Percentiles rank a stretch among this genome's conserved stretches.
Conservation (phyloP, 1,140 invertebrate species). For the Sycobia sp. region DNA sequence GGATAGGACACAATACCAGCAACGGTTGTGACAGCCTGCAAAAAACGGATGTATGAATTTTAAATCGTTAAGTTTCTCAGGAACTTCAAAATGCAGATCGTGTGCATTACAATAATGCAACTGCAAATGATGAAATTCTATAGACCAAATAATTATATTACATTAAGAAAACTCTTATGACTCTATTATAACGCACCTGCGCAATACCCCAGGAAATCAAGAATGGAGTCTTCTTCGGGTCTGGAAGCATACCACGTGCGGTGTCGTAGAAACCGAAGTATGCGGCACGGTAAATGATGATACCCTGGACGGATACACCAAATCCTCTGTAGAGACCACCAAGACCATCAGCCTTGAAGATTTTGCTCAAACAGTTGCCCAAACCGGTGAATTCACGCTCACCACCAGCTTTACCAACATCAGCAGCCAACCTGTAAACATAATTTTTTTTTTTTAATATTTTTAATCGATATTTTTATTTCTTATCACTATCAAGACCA, state of each 20-base stretch:
- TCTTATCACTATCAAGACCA: no score
- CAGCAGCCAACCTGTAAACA: constrained; percentile 74
- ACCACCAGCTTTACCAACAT: constrained; percentile 76
- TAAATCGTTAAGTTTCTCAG: background rate
- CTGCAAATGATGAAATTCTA: no score
- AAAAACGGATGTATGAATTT: constrained; percentile 19
- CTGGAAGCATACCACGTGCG: constrained; percentile 84
- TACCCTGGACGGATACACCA: constrained; percentile 87
- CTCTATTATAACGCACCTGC: constrained; percentile 68
- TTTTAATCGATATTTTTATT: no score
- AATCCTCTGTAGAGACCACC: constrained; percentile 88
- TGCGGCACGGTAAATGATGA: constrained; percentile 85
- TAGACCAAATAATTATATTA: no score
- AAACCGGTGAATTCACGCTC: constrained; percentile 84
- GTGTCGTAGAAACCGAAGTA: constrained; percentile 96
- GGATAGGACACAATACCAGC: constrained; percentile 86
- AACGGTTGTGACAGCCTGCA: constrained; percentile 72
- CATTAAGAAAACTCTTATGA: no score
- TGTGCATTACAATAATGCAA: no score
- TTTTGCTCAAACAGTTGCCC: constrained; percentile 82
- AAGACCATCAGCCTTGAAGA: constrained; percentile 81
- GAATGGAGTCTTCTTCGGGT: constrained; percentile 80
- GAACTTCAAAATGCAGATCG: constrained; percentile 22
- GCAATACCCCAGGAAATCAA: constrained; percentile 79
- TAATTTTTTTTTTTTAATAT: background rate